A percentile compares a stretch with the other conserved stretches of the same genome.
These are phyloP conservation scores for Tamias sibiricus DNA, from an alignment of 2,113 vertebrate species.

Conservation along the genomic window DNA sequence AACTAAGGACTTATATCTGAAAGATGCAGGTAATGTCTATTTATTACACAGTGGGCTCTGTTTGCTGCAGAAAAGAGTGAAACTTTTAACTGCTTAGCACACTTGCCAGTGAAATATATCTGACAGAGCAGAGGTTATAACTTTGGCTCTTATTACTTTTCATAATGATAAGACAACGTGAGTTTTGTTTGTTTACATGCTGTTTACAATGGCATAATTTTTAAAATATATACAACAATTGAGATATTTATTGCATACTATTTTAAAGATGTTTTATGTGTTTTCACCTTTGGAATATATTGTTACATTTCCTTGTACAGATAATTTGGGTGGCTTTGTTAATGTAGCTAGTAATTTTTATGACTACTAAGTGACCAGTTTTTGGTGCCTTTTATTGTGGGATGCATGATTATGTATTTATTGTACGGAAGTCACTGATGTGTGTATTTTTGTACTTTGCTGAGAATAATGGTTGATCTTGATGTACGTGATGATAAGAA, in stretches of 20 bases:
- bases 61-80: conserved; percentile 90
- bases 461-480: conserved; percentile 94
- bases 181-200: conserved; percentile 99
- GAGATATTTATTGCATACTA: conserved; percentile 99
- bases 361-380: conserved; percentile 99
- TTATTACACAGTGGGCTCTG: conserved; percentile 83
- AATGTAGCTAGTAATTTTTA: conserved; percentile 98
- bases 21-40: conserved; percentile 72
- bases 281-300: conserved; percentile 99
- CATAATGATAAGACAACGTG: conserved; percentile 90
- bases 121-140: conserved; percentile 87
- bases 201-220: conserved; percentile 99
- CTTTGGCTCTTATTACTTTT: conserved; percentile 89
- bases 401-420: conserved; percentile 99
- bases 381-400: conserved; percentile 99
- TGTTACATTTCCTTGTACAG: conserved; percentile 98
- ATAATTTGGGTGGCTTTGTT: conserved; percentile 97
- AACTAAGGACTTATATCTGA: conserved; percentile 70
- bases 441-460: conserved; percentile 99
- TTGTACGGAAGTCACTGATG: conserved; percentile 96
- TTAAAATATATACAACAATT: conserved; percentile 93
- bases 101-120: conserved; percentile 88
- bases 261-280: conserved; percentile 98
- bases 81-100: conserved; percentile 93
- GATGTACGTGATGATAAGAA: conserved; percentile 91